Evolutionary conservation across 2,888 invertebrate genomes (phyloP).

Genomic region (Meghimatium bilineatum): DNA sequence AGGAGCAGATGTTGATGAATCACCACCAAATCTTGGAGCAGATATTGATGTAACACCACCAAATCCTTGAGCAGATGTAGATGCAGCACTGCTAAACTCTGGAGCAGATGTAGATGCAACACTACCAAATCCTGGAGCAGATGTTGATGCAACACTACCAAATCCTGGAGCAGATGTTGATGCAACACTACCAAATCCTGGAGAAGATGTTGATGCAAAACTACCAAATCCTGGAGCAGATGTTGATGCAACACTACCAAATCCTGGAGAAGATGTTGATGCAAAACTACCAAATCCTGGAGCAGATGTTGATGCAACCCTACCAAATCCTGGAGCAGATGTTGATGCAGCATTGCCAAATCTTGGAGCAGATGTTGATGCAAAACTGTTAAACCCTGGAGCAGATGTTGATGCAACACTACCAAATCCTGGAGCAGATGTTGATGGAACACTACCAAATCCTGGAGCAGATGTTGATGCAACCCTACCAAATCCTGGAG

Average conservation of each 20-base stretch:
- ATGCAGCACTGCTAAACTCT: neutral
- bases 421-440: neutral
- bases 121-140: no score
- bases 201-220: neutral
- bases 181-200: neutral
- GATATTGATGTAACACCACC: neutral
- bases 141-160: neutral
- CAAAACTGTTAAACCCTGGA: neutral
- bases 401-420: neutral
- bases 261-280: neutral
- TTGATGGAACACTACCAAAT: neutral
- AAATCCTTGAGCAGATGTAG: neutral
- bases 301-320: neutral
- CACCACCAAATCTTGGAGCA: neutral
- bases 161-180: neutral
- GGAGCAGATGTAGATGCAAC: neutral
- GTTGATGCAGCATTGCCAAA: neutral
- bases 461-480: neutral
- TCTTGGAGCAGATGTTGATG: neutral
- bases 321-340: neutral
- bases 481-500: neutral
- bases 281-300: neutral
- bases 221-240: neutral
- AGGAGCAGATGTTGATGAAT: neutral
- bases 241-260: neutral